Percentiles rank a stretch among this genome's conserved stretches.
These are phyloP conservation scores for Odobenus rosmarus DNA, from an alignment of 2,113 vertebrate genomes.

Conservation along the genomic window DNA sequence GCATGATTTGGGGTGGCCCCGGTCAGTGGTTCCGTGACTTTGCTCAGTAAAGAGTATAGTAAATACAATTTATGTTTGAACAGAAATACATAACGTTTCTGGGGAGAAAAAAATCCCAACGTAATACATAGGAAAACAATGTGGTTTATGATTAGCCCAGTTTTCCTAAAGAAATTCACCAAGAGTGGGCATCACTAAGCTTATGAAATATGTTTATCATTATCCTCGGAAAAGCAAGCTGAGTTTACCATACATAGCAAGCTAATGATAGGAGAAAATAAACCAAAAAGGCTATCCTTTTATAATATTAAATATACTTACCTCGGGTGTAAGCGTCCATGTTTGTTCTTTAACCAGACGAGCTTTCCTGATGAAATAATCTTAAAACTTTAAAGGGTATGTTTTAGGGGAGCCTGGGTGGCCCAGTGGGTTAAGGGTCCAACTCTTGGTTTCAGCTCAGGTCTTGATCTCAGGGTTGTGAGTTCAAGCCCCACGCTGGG, in stretches of 20 bases:
- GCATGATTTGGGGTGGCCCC: accelerated
- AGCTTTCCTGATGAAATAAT: not conserved
- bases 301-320: not conserved
- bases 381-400: not conserved
- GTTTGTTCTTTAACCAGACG: not conserved
- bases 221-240: not conserved
- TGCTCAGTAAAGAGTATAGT: not conserved
- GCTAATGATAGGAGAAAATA: not conserved
- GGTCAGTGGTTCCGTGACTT: not conserved
- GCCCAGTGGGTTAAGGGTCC: not conserved
- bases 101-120: not conserved
- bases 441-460: not conserved
- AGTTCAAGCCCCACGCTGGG: no score
- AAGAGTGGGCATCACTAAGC: not conserved
- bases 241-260: no score
- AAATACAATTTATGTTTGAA: not conserved
- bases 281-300: not conserved
- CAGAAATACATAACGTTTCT: not conserved
- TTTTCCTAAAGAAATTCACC: not conserved
- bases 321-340: not conserved
- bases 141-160: not conserved
- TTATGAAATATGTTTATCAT: not conserved
- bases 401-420: not conserved
- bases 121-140: not conserved
- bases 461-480: not conserved